Conservation (phyloP, 2,113 vertebrate species). For the Oenanthe oenanthe region DNA sequence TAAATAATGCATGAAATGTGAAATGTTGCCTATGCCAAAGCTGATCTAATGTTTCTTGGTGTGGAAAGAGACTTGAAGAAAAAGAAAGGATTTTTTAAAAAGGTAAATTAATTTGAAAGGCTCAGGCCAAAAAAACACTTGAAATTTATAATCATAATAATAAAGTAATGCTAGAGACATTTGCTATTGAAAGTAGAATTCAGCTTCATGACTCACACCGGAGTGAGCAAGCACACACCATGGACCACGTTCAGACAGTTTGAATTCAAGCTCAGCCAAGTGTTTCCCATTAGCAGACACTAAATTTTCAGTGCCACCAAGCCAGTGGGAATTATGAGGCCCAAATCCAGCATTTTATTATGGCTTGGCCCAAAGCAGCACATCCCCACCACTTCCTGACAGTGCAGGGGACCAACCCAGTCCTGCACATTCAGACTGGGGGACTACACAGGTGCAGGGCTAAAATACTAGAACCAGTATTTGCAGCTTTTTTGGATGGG, state of each 20-base stretch:
- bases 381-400: neutral
- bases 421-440: neutral
- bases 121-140: neutral
- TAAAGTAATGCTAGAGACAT: neutral
- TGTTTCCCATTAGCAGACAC: neutral
- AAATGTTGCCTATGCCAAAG: conserved; percentile 22
- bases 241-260: neutral
- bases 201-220: neutral
- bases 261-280: conserved; percentile 33
- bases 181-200: conserved; percentile 1
- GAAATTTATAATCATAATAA: neutral
- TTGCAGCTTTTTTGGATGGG: neutral
- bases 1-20: conserved; percentile 50
- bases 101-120: neutral
- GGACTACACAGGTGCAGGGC: neutral
- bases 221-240: neutral
- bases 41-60: conserved; percentile 19
- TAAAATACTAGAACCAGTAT: neutral
- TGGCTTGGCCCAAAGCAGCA: neutral
- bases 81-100: neutral
- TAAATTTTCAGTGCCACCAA: neutral
- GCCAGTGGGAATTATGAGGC: neutral
- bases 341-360: neutral
- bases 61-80: neutral
- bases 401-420: neutral